These are phyloP conservation scores for Tridacna gigas DNA, from an alignment of 2,888 invertebrate genomes.

Conservation along the genomic window DNA sequence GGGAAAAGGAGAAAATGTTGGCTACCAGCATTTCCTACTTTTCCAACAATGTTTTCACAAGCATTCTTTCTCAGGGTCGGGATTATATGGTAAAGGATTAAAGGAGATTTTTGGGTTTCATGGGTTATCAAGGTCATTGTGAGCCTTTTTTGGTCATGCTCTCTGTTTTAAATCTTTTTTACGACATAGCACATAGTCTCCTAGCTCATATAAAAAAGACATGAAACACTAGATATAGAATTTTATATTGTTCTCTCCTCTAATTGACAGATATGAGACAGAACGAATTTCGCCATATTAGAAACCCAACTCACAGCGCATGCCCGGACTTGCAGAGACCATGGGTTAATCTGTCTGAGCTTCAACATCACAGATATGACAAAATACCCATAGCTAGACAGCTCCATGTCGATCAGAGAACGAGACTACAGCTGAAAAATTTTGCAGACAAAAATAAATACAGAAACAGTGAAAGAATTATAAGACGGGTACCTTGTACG, in stretches of 20 bases:
- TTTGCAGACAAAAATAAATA: conserved; percentile 45
- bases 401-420: conserved; percentile 52
- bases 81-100: no score
- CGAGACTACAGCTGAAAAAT: conserved; percentile 54
- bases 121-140: no score
- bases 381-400: conserved; percentile 55
- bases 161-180: no score
- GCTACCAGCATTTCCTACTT: no score
- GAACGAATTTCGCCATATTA: conserved; percentile 41
- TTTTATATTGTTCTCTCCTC: neutral
- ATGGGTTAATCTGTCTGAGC: conserved; percentile 63
- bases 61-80: no score
- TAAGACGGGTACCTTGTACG: conserved; percentile 41
- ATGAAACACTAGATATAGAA: no score
- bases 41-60: no score
- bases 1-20: no score
- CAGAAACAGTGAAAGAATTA: conserved; percentile 17
- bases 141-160: no score
- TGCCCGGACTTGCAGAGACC: conserved; percentile 38
- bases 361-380: conserved; percentile 47
- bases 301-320: conserved; percentile 51
- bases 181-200: neutral
- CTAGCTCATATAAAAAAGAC: no score
- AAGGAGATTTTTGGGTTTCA: no score
- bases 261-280: conserved; percentile 38